phyloP scores from a whole-genome alignment of 37 sponge, comb jelly and placozoan genomes.

The Halichondria panicea region DNA sequence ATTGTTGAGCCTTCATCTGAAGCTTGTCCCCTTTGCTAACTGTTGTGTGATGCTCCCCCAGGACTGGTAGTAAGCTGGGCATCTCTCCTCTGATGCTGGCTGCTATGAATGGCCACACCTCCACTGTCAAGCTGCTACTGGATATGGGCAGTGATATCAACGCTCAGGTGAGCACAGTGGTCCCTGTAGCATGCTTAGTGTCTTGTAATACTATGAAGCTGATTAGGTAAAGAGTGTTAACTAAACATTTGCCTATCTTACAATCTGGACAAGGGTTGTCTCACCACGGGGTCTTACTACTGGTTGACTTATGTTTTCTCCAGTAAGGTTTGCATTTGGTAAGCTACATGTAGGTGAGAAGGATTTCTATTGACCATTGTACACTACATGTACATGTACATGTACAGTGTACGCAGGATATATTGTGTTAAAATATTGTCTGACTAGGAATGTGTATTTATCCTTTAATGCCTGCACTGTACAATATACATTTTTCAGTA shows the following conservation, averaged over 20 bases:
- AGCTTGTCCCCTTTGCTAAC: neutral
- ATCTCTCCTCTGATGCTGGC: conserved; percentile 94
- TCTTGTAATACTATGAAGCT: too few relatives aligned
- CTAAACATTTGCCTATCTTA: too few relatives aligned
- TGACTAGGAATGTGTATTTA: neutral
- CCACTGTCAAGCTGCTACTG: conserved; percentile 84
- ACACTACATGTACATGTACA: too few relatives aligned
- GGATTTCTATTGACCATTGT: too few relatives aligned
- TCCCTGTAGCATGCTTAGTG: too few relatives aligned
- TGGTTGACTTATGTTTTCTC: too few relatives aligned
- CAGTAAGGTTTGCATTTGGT: too few relatives aligned
- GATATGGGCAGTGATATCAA: conserved; percentile 89
- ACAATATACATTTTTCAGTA: too few relatives aligned
- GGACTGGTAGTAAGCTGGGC: conserved; percentile 92
- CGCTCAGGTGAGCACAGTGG: conserved; percentile 76
- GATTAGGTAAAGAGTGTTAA: too few relatives aligned
- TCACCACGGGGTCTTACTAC: too few relatives aligned
- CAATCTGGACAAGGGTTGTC: too few relatives aligned
- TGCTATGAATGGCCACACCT: conserved; percentile 93
- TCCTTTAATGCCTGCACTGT: neutral
- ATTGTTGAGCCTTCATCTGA: neutral
- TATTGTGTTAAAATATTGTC: neutral
- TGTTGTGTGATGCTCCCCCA: conserved; percentile 26
- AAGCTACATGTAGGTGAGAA: too few relatives aligned
- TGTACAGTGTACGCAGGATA: neutral